These are phyloP conservation scores for Autographa gamma DNA, from an alignment of 2,888 invertebrate species.

Conservation along the genomic window DNA sequence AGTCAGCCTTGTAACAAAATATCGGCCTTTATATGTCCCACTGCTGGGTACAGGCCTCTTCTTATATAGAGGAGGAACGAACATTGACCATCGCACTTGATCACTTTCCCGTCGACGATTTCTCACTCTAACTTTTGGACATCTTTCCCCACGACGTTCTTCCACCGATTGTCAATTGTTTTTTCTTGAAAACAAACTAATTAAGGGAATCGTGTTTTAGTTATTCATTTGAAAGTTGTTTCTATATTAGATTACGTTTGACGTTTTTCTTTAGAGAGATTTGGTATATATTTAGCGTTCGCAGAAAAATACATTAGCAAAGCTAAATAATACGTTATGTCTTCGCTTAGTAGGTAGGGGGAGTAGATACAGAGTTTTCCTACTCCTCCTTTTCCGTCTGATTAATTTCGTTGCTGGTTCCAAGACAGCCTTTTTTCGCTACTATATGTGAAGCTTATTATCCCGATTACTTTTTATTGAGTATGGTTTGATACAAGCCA, in stretches of 20 bases:
- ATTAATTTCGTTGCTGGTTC: background rate
- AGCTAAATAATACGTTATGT: background rate
- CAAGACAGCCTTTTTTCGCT: background rate
- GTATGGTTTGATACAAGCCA: background rate
- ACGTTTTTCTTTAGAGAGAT: background rate
- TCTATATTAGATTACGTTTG: background rate
- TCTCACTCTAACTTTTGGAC: too few species aligned
- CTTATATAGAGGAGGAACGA: too few species aligned
- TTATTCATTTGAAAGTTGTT: background rate
- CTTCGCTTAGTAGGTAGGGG: background rate
- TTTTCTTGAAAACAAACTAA: too few species aligned
- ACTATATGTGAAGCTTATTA: background rate
- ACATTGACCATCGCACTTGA: too few species aligned
- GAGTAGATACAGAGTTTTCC: background rate
- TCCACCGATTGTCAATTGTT: too few species aligned
- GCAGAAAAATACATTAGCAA: conserved; percentile 1
- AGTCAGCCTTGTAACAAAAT: too few species aligned
- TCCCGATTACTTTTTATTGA: background rate
- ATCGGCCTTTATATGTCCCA: too few species aligned
- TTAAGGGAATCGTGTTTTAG: too few species aligned
- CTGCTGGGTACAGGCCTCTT: too few species aligned
- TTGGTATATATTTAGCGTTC: background rate
- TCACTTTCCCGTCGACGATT: too few species aligned
- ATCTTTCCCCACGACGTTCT: too few species aligned
- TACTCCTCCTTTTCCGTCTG: conserved; percentile 1